phyloP scores from a whole-genome alignment of 2,888 invertebrate genomes.

The Oscheius onirici region DNA sequence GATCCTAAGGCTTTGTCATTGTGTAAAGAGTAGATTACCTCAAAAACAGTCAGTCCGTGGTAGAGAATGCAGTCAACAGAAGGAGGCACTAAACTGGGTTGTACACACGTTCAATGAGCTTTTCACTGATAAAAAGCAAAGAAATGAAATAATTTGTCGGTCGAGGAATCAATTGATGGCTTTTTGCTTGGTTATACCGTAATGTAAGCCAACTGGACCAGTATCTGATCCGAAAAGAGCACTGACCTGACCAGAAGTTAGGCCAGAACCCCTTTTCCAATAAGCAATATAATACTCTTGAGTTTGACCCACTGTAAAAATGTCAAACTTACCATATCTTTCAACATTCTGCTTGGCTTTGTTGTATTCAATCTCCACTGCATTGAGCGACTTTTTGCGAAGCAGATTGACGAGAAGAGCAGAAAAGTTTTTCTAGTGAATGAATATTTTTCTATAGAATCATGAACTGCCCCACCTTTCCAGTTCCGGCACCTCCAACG shows the following conservation, averaged over 20 bases:
- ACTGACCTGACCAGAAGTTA: too few species aligned
- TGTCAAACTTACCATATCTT: too few species aligned
- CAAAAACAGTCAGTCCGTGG: conserved; percentile 10
- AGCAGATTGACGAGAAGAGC: neutral
- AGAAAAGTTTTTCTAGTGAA: conserved; percentile 7
- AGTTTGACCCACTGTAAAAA: too few species aligned
- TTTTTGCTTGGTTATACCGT: too few species aligned
- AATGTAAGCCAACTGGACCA: too few species aligned
- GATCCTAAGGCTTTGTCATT: conserved; percentile 1
- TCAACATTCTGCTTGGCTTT: neutral
- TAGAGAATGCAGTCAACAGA: conserved; percentile 20
- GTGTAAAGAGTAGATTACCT: neutral
- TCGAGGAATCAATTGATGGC: too few species aligned
- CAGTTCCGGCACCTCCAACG: conserved; percentile 22
- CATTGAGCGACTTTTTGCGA: neutral
- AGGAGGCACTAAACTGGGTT: neutral
- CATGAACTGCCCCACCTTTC: neutral
- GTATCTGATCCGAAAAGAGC: too few species aligned
- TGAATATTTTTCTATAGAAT: neutral
- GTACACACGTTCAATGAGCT: neutral
- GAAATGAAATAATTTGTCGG: too few species aligned
- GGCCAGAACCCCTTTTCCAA: too few species aligned
- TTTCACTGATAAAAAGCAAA: too few species aligned
- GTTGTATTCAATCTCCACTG: neutral
- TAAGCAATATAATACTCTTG: too few species aligned